Conservation (phyloP, 2,888 invertebrate species). For the Stomorhina lunata region DNA sequence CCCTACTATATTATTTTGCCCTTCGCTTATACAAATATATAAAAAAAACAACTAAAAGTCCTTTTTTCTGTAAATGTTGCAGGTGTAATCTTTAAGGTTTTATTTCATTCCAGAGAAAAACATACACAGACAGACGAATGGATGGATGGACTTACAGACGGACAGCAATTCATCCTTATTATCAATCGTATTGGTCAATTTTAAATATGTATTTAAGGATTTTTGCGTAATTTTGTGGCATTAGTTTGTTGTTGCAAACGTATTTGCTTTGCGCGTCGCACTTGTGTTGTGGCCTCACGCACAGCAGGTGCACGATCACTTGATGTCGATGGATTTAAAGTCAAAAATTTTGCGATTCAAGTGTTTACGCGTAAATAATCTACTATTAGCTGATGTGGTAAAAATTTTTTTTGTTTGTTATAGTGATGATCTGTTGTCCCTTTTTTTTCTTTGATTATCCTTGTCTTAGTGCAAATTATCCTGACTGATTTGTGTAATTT, state of each 20-base stretch:
- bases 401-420: background rate
- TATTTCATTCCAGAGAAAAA: conserved; percentile 32
- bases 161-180: conserved; percentile 40
- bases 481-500: conserved; percentile 45
- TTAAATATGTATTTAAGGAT: conserved; percentile 63
- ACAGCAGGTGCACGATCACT: conserved; percentile 67
- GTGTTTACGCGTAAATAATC: conserved; percentile 56
- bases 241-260: conserved; percentile 52
- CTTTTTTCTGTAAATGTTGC: conserved; percentile 49
- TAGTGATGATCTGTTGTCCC: background rate
- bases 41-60: conserved; percentile 39
- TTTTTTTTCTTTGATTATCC: conserved; percentile 52
- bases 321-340: conserved; percentile 39
- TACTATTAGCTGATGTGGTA: conserved; percentile 57
- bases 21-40: background rate
- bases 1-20: conserved; percentile 1
- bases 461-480: conserved; percentile 17
- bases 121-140: background rate
- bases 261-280: conserved; percentile 50
- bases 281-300: conserved; percentile 66
- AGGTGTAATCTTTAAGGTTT: conserved; percentile 62
- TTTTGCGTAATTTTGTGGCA: conserved; percentile 65
- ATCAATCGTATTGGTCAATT: conserved; percentile 44
- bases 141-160: too few relatives aligned
- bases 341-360: conserved; percentile 8